Conservation (phyloP, 2,113 vertebrate species). For the Hipposideros armiger region DNA sequence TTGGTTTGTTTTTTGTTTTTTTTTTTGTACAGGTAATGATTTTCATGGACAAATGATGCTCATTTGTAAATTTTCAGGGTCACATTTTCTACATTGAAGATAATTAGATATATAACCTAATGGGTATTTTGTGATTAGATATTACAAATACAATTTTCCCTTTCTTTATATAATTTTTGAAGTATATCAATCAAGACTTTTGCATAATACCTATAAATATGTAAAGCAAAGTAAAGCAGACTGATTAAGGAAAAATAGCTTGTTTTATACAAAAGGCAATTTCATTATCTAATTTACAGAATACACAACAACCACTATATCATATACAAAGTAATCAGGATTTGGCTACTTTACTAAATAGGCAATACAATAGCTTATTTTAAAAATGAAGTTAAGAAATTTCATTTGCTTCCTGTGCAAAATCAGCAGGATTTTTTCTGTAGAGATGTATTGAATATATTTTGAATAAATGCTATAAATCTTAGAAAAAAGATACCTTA, state of each 20-base stretch:
- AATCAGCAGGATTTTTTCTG: constrained; percentile 72
- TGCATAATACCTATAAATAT: constrained; percentile 50
- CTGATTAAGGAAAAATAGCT: constrained; percentile 73
- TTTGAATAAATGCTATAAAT: constrained; percentile 78
- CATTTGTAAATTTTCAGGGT: background rate
- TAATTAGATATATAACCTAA: background rate
- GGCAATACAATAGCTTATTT: constrained; percentile 79
- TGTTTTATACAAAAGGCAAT: constrained; percentile 79
- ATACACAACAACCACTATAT: constrained; percentile 76
- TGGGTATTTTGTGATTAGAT: constrained; percentile 36
- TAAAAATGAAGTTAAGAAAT: constrained; percentile 81
- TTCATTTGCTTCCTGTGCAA: constrained; percentile 79
- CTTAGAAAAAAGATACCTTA: constrained; percentile 74
- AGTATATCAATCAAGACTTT: constrained; percentile 63
- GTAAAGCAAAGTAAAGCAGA: constrained; percentile 41
- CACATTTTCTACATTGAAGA: background rate
- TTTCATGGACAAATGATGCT: background rate
- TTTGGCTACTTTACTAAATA: constrained; percentile 75
- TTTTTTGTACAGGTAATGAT: background rate
- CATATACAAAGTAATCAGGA: constrained; percentile 80
- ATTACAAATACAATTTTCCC: constrained; percentile 43
- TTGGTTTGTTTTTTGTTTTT: too few relatives aligned
- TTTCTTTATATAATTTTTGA: constrained; percentile 62
- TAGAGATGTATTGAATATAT: constrained; percentile 81
- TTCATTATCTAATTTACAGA: constrained; percentile 77